Percentiles rank a stretch among this genome's conserved stretches.
Evolutionary conservation across 2,888 invertebrate genomes (phyloP).

Genomic region (Drosophila siamana): DNA sequence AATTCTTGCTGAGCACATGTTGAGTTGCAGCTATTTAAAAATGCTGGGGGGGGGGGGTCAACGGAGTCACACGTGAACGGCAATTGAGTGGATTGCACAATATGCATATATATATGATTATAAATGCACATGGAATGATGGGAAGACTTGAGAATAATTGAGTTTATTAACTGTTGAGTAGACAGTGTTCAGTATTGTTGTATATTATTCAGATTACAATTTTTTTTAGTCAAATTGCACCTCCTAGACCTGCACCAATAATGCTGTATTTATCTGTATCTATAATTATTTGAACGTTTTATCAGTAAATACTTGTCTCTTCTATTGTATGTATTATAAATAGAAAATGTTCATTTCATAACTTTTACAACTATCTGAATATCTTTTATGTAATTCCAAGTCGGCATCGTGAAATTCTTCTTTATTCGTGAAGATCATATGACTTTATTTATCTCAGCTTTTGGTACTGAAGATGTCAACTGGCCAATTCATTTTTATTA

Average conservation of each 20-base stretch:
- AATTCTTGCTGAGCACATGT: background rate
- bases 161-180: background rate
- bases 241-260: background rate
- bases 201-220: no score
- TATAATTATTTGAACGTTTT: background rate
- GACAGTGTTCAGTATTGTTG: no score
- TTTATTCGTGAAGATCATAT: background rate
- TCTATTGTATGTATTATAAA: no score
- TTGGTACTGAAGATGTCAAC: background rate
- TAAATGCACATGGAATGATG: background rate
- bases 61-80: background rate
- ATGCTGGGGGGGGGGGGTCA: background rate
- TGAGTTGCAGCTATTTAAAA: background rate
- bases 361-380: background rate
- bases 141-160: background rate
- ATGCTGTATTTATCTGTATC: background rate
- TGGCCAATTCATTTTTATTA: conserved; percentile 8
- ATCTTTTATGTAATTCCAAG: background rate
- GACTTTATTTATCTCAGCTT: background rate
- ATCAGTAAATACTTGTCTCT: no score
- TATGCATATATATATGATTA: background rate
- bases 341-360: no score
- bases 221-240: no score
- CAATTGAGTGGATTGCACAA: background rate
- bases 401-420: background rate